Conservation (phyloP, 2,888 invertebrate species). For the Psylliodes chrysocephalus region DNA sequence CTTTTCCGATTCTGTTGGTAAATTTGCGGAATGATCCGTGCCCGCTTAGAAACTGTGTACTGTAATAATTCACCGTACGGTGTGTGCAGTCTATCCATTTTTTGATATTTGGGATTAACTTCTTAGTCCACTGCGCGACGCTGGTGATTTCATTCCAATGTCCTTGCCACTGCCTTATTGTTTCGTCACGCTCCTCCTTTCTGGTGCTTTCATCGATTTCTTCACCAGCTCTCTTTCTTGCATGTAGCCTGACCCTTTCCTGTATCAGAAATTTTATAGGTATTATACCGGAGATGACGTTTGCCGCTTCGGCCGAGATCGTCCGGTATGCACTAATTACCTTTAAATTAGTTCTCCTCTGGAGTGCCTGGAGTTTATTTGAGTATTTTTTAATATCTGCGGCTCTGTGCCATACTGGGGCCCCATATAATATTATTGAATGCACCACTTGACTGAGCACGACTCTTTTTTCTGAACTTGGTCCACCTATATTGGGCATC, state of each 20-base stretch:
- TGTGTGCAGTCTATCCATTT: not conserved
- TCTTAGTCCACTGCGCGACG: not conserved
- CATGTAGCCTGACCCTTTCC: not conserved
- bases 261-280: not conserved
- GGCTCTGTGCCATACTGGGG: slow-evolving; percentile 7
- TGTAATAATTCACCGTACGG: not conserved
- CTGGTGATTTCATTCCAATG: not conserved
- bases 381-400: not conserved
- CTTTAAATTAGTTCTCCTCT: slow-evolving; percentile 6
- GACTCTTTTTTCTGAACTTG: not conserved
- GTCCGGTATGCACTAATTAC: slow-evolving; percentile 19
- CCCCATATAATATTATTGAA: slow-evolving; percentile 15
- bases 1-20: too few relatives aligned
- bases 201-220: not conserved
- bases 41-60: not conserved
- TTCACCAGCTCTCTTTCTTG: not conserved
- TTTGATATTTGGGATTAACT: not conserved
- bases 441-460: not conserved
- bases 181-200: not conserved
- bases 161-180: not conserved
- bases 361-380: not conserved
- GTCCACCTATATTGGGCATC: slow-evolving; percentile 15
- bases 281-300: not conserved
- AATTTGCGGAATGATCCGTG: not conserved
- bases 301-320: slow-evolving; percentile 1